A percentile compares a stretch with the other conserved stretches of the same genome.
Conservation (phyloP, 1,140 invertebrate species). For the Cotesia typhae region DNA sequence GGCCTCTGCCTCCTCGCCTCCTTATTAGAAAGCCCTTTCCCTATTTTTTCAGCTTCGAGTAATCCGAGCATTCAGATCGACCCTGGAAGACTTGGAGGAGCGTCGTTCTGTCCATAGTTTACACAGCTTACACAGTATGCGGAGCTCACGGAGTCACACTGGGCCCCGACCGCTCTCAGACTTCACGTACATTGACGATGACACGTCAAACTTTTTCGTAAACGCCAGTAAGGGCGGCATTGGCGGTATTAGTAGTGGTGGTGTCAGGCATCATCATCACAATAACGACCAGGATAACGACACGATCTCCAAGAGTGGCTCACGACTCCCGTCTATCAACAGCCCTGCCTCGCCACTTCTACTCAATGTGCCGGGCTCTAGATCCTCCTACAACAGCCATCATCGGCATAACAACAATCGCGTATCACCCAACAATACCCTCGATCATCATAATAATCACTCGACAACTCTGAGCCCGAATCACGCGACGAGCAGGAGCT, state of each 20-base stretch:
- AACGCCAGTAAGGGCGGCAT: conserved; percentile 53
- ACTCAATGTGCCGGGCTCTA: conserved; percentile 59
- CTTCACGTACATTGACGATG: conserved; percentile 92
- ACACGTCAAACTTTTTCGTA: conserved; percentile 71
- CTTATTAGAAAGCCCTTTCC: conserved; percentile 64
- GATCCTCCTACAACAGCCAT: conserved; percentile 51
- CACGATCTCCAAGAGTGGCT: conserved; percentile 45
- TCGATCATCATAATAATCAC: conserved; percentile 42
- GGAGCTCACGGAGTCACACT: conserved; percentile 84
- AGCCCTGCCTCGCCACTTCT: conserved; percentile 61
- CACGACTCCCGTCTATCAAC: conserved; percentile 57
- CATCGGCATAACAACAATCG: conserved; percentile 55
- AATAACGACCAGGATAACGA: conserved; percentile 55
- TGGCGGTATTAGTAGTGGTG: too few species aligned
- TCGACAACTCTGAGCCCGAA: conserved; percentile 49
- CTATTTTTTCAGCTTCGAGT: conserved; percentile 97
- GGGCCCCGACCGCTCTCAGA: conserved; percentile 83
- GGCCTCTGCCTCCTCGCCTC: conserved; percentile 62
- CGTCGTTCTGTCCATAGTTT: conserved; percentile 97
- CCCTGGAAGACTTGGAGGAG: conserved; percentile 99
- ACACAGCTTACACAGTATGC: conserved; percentile 93
- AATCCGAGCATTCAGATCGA: conserved; percentile 99
- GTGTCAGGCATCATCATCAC: conserved; percentile 52
- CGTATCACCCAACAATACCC: conserved; percentile 50
- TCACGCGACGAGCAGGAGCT: conserved; percentile 50